Evolutionary conservation across 1,140 invertebrate species (phyloP).

Genomic region (Holotrichia oblita): DNA sequence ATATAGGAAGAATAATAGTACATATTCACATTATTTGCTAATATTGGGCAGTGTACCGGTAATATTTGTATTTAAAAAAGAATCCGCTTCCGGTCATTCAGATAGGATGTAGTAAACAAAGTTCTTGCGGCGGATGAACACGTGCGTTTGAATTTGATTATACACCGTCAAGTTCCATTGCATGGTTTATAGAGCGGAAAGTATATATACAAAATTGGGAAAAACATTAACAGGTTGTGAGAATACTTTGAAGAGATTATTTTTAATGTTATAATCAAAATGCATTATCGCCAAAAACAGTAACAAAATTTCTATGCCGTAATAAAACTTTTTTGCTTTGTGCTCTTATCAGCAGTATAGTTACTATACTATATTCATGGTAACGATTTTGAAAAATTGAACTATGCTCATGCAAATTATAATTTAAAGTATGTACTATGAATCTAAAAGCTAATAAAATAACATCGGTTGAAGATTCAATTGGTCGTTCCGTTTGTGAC

Average conservation of each 20-base stretch:
- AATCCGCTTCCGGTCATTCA: conserved; percentile 27
- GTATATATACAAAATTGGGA: conserved; percentile 5
- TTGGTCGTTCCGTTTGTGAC: too few species aligned
- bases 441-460: too few species aligned
- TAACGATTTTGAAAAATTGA: too few species aligned
- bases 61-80: conserved; percentile 1
- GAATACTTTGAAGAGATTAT: background rate
- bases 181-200: conserved; percentile 6
- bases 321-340: too few species aligned
- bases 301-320: too few species aligned
- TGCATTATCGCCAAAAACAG: too few species aligned
- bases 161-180: background rate
- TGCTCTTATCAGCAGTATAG: too few species aligned
- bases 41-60: background rate
- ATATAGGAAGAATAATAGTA: background rate
- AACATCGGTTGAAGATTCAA: too few species aligned
- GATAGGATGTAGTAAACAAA: background rate
- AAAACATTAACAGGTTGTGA: background rate
- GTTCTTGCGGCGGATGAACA: background rate
- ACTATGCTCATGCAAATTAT: too few species aligned
- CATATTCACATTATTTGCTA: background rate
- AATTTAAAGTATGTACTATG: too few species aligned
- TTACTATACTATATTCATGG: too few species aligned
- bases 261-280: too few species aligned
- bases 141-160: conserved; percentile 8